A percentile compares a stretch with the other conserved stretches of the same genome.
Conservation (phyloP, 2,797 vertebrate genomes). For the Eospalax fontanierii region DNA sequence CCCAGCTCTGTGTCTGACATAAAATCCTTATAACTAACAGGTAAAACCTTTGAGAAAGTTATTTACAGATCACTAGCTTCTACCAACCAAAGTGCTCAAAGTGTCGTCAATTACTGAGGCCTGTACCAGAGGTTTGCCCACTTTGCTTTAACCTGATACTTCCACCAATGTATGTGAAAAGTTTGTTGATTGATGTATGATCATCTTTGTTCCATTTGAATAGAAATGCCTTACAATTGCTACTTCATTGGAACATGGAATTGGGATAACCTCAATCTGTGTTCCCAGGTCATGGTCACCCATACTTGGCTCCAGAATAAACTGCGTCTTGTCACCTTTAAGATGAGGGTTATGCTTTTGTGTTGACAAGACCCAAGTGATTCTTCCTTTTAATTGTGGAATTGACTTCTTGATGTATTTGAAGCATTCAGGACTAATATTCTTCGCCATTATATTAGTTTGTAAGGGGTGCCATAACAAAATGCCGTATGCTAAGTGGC, state of each 20-base stretch:
- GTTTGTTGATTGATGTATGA: too few species aligned
- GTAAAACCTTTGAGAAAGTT: background rate
- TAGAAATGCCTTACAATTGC: too few species aligned
- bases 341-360: too few species aligned
- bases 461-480: background rate
- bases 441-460: background rate
- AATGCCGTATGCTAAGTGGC: background rate
- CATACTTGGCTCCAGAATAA: too few species aligned
- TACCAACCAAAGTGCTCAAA: background rate
- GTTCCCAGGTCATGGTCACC: too few species aligned
- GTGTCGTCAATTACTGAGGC: background rate
- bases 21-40: background rate
- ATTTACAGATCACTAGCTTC: background rate
- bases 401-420: background rate
- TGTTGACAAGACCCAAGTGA: too few species aligned
- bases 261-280: too few species aligned
- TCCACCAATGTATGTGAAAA: too few species aligned
- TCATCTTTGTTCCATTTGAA: too few species aligned
- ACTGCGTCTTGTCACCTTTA: too few species aligned
- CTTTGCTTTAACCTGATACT: too few species aligned
- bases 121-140: background rate
- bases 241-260: too few species aligned
- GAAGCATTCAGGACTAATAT: background rate
- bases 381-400: background rate
- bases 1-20: background rate